A percentile compares a stretch with the other conserved stretches of the same genome.
phyloP scores from a whole-genome alignment of 2,888 invertebrate genomes.

The Watsonalla cultraria region DNA sequence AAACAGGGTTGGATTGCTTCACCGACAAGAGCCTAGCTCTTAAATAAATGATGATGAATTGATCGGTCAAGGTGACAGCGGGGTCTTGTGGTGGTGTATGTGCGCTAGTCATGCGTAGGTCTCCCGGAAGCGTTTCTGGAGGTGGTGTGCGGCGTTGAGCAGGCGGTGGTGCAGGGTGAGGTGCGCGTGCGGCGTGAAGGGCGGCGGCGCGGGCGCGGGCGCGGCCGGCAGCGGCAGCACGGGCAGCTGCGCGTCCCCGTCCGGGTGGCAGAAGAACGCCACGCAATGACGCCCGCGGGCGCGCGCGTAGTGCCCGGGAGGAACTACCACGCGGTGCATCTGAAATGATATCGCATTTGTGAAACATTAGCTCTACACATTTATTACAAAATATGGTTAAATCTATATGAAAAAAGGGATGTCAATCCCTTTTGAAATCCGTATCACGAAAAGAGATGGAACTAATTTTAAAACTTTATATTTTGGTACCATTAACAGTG shows the following conservation, averaged over 20 bases:
- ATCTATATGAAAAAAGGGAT: no score
- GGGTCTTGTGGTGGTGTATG: conserved; percentile 23
- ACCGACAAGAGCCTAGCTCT: no score
- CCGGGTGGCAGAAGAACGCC: conserved; percentile 88
- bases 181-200: conserved; percentile 64
- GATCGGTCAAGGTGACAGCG: conserved; percentile 38
- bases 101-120: conserved; percentile 81
- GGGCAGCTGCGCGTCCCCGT: conserved; percentile 73
- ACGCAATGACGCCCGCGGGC: conserved; percentile 85
- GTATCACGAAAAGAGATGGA: no score
- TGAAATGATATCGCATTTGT: conserved; percentile 28
- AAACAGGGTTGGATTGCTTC: no score
- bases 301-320: conserved; percentile 80
- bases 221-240: conserved; percentile 65
- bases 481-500: background rate
- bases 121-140: conserved; percentile 84
- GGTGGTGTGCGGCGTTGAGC: conserved; percentile 83
- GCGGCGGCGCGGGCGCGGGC: conserved; percentile 58
- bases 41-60: no score
- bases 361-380: no score
- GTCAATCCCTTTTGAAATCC: no score
- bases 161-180: conserved; percentile 76
- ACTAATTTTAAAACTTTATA: no score
- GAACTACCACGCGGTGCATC: conserved; percentile 86
- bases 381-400: no score